Evolutionary conservation across 2,888 invertebrate species (phyloP).

Genomic region (Amphipoea lucens): DNA sequence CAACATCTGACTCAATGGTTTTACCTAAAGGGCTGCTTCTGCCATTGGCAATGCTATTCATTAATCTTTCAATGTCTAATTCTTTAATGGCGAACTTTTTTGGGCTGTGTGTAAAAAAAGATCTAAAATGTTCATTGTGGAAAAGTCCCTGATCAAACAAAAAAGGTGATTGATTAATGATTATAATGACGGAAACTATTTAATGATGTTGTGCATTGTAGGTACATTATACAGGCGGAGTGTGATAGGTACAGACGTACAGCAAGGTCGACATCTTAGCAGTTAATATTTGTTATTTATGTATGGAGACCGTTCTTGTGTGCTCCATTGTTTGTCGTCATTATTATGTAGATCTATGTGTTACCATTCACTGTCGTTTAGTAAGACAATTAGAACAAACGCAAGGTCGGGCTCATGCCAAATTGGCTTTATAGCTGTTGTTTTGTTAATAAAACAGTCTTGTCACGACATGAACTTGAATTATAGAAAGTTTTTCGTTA

Average conservation of each 20-base stretch:
- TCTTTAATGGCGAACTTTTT: constrained; percentile 58
- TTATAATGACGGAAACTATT: constrained; percentile 62
- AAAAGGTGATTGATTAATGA: constrained; percentile 56
- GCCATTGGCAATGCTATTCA: constrained; percentile 55
- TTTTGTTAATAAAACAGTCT: constrained; percentile 56
- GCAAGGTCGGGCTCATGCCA: constrained; percentile 75
- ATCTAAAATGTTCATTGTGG: constrained; percentile 50
- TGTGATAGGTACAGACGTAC: constrained; percentile 50
- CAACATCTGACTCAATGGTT: constrained; percentile 69
- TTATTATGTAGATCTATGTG: constrained; percentile 78
- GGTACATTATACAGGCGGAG: constrained; percentile 38
- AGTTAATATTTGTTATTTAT: constrained; percentile 67
- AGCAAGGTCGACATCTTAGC: constrained; percentile 71
- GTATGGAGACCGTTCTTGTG: constrained; percentile 72
- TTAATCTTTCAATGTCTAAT: constrained; percentile 61
- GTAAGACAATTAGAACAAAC: constrained; percentile 75
- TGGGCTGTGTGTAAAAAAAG: constrained; percentile 40
- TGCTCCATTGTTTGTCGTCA: constrained; percentile 75
- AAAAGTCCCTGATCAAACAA: constrained; percentile 51
- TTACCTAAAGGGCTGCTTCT: constrained; percentile 63
- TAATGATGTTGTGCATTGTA: constrained; percentile 54
- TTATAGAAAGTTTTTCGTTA: constrained; percentile 40
- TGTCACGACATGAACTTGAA: constrained; percentile 64
- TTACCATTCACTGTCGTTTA: constrained; percentile 78
- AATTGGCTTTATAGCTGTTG: constrained; percentile 59